Evolutionary conservation across 2,888 invertebrate genomes (phyloP).

Genomic region (Diogma glabrata): DNA sequence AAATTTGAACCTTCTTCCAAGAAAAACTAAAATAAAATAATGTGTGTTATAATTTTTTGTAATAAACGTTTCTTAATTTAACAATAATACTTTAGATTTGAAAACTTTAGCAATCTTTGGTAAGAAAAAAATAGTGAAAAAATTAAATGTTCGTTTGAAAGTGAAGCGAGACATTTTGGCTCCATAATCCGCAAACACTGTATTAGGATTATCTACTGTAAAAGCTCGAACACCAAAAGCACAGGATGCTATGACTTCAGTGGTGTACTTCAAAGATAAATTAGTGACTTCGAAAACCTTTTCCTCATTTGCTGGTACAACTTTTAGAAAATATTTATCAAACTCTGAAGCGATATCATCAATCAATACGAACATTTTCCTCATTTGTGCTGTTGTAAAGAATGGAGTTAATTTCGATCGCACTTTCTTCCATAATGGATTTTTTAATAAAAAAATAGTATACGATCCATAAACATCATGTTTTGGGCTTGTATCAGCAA

Average conservation of each 20-base stretch:
- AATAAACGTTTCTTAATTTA: too few species aligned
- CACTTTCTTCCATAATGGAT: neutral
- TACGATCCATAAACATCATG: neutral
- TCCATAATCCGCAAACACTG: conserved; percentile 6
- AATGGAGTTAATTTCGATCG: conserved; percentile 23
- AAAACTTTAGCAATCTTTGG: conserved; percentile 5
- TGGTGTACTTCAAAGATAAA: neutral
- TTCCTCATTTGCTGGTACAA: conserved; percentile 1
- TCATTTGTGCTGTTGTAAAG: conserved; percentile 21
- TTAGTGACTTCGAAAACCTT: conserved; percentile 1
- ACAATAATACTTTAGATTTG: conserved; percentile 9
- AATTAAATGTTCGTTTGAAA: conserved; percentile 3
- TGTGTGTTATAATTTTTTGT: too few species aligned
- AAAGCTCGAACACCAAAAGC: conserved; percentile 13
- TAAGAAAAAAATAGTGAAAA: conserved; percentile 9
- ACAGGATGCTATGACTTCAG: conserved; percentile 12
- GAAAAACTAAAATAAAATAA: conserved; percentile 28
- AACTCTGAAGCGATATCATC: conserved; percentile 11
- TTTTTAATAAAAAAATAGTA: neutral
- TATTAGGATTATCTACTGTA: conserved; percentile 6
- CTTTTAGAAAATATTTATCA: conserved; percentile 1
- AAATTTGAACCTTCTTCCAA: too few species aligned
- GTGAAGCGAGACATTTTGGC: conserved; percentile 5
- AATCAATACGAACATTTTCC: conserved; percentile 15
- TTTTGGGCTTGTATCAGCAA: neutral